Conservation (phyloP, 1,140 invertebrate genomes). For the Brachionus rubens region DNA sequence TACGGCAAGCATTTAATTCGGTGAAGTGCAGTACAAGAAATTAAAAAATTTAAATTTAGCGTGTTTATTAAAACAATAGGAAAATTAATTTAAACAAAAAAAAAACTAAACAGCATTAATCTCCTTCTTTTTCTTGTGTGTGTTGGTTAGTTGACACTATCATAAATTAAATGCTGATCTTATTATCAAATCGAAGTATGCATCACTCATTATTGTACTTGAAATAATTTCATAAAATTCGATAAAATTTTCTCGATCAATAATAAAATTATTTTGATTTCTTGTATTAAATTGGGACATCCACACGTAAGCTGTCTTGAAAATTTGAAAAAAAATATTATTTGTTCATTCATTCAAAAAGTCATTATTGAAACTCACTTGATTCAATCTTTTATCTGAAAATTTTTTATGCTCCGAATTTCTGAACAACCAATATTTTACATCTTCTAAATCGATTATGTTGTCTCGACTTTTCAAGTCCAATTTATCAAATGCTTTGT, state of each 20-base stretch:
- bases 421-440: constrained; percentile 6
- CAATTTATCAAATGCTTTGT: constrained; percentile 11
- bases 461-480: neutral
- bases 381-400: neutral
- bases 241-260: constrained; percentile 24
- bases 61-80: too few species aligned
- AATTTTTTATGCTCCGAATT: neutral
- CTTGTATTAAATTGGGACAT: neutral
- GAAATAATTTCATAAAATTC: constrained; percentile 31
- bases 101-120: too few species aligned
- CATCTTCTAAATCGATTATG: neutral
- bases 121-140: too few species aligned
- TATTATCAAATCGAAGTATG: constrained; percentile 23
- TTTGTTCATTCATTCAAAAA: neutral
- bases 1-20: too few species aligned
- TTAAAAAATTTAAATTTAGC: too few species aligned
- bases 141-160: too few species aligned
- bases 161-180: neutral
- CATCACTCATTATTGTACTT: constrained; percentile 27
- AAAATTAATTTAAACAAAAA: too few species aligned
- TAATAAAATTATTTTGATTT: neutral
- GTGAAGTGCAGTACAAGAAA: too few species aligned
- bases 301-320: neutral
- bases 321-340: neutral
- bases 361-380: too few species aligned